Percentiles rank a stretch among this genome's conserved stretches.
Conservation (phyloP, 2,113 vertebrate genomes). For the Ranitomeya imitator region DNA sequence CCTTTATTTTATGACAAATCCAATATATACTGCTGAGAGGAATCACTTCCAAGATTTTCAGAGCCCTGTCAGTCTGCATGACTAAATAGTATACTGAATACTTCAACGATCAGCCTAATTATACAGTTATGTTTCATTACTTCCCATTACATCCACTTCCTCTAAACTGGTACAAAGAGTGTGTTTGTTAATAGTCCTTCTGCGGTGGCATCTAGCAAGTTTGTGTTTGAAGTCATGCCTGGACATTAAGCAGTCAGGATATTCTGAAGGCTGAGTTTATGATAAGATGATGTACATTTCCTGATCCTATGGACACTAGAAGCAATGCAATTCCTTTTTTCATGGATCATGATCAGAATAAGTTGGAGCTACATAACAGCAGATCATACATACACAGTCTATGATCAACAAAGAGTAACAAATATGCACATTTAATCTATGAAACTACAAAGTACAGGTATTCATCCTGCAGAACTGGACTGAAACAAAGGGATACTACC, state of each 20-base stretch:
- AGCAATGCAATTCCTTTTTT: conserved; percentile 30
- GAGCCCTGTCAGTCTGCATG: conserved; percentile 51
- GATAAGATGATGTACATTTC: conserved; percentile 39
- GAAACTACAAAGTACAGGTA: neutral
- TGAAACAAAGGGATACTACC: neutral
- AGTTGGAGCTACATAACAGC: neutral
- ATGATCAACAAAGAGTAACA: neutral
- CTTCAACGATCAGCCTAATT: conserved; percentile 52
- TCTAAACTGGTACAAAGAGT: conserved; percentile 43
- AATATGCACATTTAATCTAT: neutral
- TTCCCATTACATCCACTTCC: conserved; percentile 49
- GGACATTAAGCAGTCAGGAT: conserved; percentile 21
- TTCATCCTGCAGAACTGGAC: neutral
- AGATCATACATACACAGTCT: neutral
- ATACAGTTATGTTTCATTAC: conserved; percentile 55
- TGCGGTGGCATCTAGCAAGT: conserved; percentile 41
- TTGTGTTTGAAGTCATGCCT: conserved; percentile 55
- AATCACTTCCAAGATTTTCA: conserved; percentile 45
- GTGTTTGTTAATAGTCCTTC: conserved; percentile 51
- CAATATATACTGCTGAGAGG: conserved; percentile 38
- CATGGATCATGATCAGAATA: neutral
- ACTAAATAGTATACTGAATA: conserved; percentile 53
- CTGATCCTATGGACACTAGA: conserved; percentile 22
- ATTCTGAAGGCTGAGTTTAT: conserved; percentile 39
- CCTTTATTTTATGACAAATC: conserved; percentile 49